Base-by-base conservation (phyloP, 2,888 invertebrate genomes). In the Hyposoter dolosus region DNA sequence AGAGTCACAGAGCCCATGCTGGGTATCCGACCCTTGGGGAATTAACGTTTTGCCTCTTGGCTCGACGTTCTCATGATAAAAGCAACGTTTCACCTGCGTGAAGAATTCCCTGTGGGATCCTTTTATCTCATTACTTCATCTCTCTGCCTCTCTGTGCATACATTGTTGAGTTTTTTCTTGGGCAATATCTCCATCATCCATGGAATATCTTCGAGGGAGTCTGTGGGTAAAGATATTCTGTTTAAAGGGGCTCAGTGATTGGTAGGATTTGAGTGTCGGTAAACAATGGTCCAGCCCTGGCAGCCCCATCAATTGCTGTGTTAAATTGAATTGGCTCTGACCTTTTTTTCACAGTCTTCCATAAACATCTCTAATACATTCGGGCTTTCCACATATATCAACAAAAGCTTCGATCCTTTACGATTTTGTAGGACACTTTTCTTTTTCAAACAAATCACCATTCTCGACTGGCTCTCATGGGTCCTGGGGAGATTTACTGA, bases 31-130 rank as follows among this genome's bases (percentile, higher is more conserved):
- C 83, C 83, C 85, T 81, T 68, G 79, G 76, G 60, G 85, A 72
- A 80, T 77, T 86, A 77, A 86, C 83, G 69, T 77, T 81, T 80
- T 72, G 47, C 74, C 85, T 53, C 78, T 53, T 65, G 23, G 35
- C 45, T 53, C 56, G 69, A 69, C 60, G 28, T 74, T 75, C 43
- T 53, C 66, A 74, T 78, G 82, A 79, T 82, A 79, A 82, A 71
- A 82, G 85, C 65, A 43, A 66, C 50, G n/a, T 65, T 79, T 80
- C 76, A 80, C 83, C 83, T 80, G 80, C n/a, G n/a, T 28, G 68
- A 74, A 60, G 45, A 43, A 83, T 80, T 63, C 75, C 56, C 35
- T 45, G 47, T 65, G 45, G 65, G 43, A 69, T 80, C 65, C 63
- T 63, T 79, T 82, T 32, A 43, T 23, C 17, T 71, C 56, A 47